phyloP scores from a whole-genome alignment of 2,797 vertebrate genomes.

The Sciurus vulgaris region DNA sequence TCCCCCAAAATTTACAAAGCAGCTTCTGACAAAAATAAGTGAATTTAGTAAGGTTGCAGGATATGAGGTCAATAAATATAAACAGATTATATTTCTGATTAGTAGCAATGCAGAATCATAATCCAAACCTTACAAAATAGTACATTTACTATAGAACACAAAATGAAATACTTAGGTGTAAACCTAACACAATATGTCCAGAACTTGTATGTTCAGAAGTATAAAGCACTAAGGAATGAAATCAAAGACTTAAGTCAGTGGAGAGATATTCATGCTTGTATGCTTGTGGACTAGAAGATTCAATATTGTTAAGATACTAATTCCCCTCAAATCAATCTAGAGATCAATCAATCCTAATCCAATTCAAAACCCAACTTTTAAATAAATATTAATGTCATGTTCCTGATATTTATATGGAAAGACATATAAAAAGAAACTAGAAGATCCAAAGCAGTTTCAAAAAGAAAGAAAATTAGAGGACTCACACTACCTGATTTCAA shows the following conservation, averaged over 20 bases:
- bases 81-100: background rate
- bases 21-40: background rate
- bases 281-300: background rate
- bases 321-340: background rate
- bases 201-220: background rate
- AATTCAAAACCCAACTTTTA: constrained; percentile 2
- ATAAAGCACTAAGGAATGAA: background rate
- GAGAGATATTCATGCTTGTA: background rate
- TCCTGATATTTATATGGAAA: background rate
- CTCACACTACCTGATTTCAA: background rate
- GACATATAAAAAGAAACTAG: background rate
- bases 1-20: background rate
- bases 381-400: background rate
- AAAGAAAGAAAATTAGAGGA: background rate
- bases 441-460: background rate
- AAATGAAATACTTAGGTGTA: background rate
- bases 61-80: background rate
- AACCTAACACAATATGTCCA: background rate
- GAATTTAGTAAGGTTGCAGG: background rate
- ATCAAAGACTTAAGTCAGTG: background rate
- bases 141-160: background rate
- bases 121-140: constrained; percentile 9
- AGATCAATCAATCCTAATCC: background rate
- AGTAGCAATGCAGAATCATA: background rate
- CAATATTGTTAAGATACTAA: background rate